Conservation (phyloP, 1,140 invertebrate species). For the Zaprionus gabonicus region DNA sequence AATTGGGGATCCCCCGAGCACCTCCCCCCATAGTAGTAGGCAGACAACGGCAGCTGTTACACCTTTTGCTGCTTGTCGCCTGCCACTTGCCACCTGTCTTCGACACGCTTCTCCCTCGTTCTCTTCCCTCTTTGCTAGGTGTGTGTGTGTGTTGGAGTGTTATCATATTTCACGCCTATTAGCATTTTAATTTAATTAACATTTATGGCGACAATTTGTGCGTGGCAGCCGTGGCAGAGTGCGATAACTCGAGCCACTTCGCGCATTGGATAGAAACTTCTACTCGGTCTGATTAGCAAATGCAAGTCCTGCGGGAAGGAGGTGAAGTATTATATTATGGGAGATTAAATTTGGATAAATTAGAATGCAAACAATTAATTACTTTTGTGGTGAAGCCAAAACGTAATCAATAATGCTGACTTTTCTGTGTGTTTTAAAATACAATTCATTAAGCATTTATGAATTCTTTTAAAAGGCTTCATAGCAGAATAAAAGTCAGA, state of each 20-base stretch:
- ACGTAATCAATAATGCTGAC: too few relatives aligned
- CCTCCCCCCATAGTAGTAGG: slow-evolving; percentile 13
- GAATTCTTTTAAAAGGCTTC: background rate
- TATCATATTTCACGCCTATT: slow-evolving; percentile 82
- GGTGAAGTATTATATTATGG: too few relatives aligned
- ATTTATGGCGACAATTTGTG: slow-evolving; percentile 78
- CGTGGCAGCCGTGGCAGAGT: slow-evolving; percentile 52
- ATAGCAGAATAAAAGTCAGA: background rate
- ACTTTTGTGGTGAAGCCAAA: too few relatives aligned
- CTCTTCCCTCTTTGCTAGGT: background rate
- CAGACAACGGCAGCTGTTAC: slow-evolving; percentile 65
- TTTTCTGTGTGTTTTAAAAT: too few relatives aligned
- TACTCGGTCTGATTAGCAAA: background rate
- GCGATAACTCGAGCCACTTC: slow-evolving; percentile 24
- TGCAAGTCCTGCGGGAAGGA: background rate
- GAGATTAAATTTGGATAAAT: too few relatives aligned
- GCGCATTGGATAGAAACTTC: background rate
- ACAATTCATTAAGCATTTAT: too few relatives aligned
- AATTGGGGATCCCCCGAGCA: slow-evolving; percentile 44
- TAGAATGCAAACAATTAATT: too few relatives aligned
- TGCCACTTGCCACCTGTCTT: slow-evolving; percentile 34
- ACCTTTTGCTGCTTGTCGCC: slow-evolving; percentile 47
- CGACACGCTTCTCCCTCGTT: slow-evolving; percentile 22
- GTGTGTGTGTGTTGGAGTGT: slow-evolving; percentile 52
- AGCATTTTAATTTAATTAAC: slow-evolving; percentile 81